These are phyloP conservation scores for Pseudoips prasinana DNA, from an alignment of 2,888 invertebrate species.

Conservation along the genomic window DNA sequence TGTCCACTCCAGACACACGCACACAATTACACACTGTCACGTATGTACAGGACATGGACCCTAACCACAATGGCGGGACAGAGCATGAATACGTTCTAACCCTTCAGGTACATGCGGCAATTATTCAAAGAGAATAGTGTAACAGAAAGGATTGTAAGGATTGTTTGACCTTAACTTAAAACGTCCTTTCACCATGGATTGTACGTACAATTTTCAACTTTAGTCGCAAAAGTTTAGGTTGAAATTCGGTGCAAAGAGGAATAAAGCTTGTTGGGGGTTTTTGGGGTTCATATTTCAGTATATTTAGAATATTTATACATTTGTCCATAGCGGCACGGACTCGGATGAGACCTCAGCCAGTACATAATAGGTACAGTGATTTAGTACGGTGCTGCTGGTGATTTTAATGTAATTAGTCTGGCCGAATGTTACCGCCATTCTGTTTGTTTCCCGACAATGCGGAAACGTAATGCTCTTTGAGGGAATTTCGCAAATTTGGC, in stretches of 20 bases:
- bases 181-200: background rate
- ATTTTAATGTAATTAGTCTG: conserved; percentile 76
- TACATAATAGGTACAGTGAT: conserved; percentile 75
- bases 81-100: conserved; percentile 76
- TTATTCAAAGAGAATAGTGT: conserved; percentile 83
- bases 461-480: conserved; percentile 36
- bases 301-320: conserved; percentile 80
- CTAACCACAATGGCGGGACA: conserved; percentile 71
- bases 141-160: conserved; percentile 81
- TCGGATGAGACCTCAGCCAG: conserved; percentile 66
- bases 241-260: conserved; percentile 18
- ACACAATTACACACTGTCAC: conserved; percentile 15
- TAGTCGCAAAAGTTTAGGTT: conserved; percentile 5
- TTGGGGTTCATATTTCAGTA: conserved; percentile 59
- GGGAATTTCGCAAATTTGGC: conserved; percentile 34
- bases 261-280: too few species aligned
- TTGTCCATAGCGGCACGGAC: conserved; percentile 62
- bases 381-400: conserved; percentile 69
- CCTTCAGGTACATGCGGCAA: conserved; percentile 81
- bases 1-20: conserved; percentile 46
- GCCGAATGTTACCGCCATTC: conserved; percentile 59
- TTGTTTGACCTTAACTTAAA: conserved; percentile 33
- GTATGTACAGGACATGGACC: conserved; percentile 35
- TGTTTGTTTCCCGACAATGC: conserved; percentile 47
- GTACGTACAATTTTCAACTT: too few species aligned